Evolutionary conservation across 2,888 invertebrate genomes (phyloP).

Genomic region (Idaea straminata): DNA sequence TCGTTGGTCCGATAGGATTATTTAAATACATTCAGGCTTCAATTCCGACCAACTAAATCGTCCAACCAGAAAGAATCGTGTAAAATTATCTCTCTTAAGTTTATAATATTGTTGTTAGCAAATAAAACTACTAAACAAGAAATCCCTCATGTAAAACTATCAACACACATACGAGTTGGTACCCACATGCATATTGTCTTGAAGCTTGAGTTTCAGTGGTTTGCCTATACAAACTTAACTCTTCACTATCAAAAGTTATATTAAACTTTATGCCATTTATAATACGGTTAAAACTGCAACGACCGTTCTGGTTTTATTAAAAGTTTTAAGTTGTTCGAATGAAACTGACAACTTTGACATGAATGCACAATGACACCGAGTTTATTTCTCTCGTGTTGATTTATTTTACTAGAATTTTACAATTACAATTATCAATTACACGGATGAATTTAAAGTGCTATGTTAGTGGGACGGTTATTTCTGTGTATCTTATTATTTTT

Average conservation of each 20-base stretch:
- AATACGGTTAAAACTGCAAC: constrained; percentile 26
- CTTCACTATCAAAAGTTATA: neutral
- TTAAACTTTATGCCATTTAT: neutral
- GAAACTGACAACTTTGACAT: constrained; percentile 49
- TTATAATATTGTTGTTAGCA: neutral
- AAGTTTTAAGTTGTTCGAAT: constrained; percentile 26
- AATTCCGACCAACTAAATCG: too few species aligned
- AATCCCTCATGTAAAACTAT: neutral
- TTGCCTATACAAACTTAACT: constrained; percentile 31
- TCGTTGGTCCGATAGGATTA: too few species aligned
- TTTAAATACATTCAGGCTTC: too few species aligned
- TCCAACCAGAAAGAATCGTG: too few species aligned
- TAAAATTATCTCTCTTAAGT: too few species aligned
- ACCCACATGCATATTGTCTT: neutral
- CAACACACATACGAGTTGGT: neutral
- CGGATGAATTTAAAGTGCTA: too few species aligned
- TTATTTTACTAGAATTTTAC: constrained; percentile 24
- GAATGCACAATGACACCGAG: constrained; percentile 51
- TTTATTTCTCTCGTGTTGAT: constrained; percentile 21
- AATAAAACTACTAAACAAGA: constrained; percentile 2
- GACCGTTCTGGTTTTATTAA: constrained; percentile 22
- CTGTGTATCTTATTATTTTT: too few species aligned
- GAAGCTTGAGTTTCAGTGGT: constrained; percentile 61
- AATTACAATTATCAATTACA: too few species aligned
- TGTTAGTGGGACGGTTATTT: too few species aligned